Percentiles rank a stretch among this genome's conserved stretches.
Evolutionary conservation across 1,140 invertebrate genomes (phyloP).

Genomic region (Drosophila kohkoa): DNA sequence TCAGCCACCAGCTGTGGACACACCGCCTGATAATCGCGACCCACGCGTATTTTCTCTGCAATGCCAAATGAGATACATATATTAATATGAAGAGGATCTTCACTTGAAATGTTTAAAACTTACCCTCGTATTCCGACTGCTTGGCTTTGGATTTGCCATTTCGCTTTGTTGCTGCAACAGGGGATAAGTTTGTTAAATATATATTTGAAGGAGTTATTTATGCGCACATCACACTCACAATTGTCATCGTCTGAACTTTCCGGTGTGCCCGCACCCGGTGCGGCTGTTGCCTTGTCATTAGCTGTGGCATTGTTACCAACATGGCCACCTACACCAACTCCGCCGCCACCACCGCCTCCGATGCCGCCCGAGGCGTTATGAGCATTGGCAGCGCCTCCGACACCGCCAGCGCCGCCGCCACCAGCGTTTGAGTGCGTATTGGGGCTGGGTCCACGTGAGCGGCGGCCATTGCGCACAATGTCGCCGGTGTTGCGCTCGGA

Average conservation of each 20-base stretch:
- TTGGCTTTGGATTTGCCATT: slow-evolving; percentile 81
- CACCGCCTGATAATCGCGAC: slow-evolving; percentile 96
- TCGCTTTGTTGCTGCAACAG: slow-evolving; percentile 75
- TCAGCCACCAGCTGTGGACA: slow-evolving; percentile 91
- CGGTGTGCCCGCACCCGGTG: slow-evolving; percentile 85
- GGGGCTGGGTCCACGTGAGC: slow-evolving; percentile 94
- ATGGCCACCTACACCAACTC: slow-evolving; percentile 19
- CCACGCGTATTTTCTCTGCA: slow-evolving; percentile 95
- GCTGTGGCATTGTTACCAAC: slow-evolving; percentile 37
- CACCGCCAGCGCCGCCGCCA: slow-evolving; percentile 37
- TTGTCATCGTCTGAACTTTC: slow-evolving; percentile 93
- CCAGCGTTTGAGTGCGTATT: slow-evolving; percentile 90
- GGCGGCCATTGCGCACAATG: slow-evolving; percentile 92
- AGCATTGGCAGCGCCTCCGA: slow-evolving; percentile 39
- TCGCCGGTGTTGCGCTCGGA: slow-evolving; percentile 93
- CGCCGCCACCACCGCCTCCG: slow-evolving; percentile 47
- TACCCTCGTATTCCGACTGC: slow-evolving; percentile 84
- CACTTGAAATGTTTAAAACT: neutral
- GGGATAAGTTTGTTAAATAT: slow-evolving; percentile 2
- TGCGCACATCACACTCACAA: slow-evolving; percentile 86
- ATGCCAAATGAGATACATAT: neutral
- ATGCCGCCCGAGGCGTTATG: slow-evolving; percentile 36
- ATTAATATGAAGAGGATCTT: neutral
- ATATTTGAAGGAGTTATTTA: neutral
- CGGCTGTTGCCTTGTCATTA: slow-evolving; percentile 60